phyloP scores from a whole-genome alignment of 2,888 invertebrate genomes.

The Osmoderma eremita region DNA sequence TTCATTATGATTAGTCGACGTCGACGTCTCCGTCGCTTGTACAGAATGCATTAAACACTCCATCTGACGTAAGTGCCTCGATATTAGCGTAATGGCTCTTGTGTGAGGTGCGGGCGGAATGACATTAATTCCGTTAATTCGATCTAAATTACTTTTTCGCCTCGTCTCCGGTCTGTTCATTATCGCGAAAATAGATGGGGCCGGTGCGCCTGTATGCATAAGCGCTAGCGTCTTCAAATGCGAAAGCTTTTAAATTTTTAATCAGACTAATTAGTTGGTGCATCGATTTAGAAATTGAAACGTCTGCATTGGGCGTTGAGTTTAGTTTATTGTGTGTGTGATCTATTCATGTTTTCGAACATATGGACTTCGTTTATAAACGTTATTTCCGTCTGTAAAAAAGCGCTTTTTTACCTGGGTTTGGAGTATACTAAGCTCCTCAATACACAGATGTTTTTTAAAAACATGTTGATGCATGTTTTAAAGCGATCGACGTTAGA shows the following conservation, averaged over 20 bases:
- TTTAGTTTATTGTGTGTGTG: too few species aligned
- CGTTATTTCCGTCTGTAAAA: too few species aligned
- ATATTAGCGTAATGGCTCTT: constrained; percentile 31
- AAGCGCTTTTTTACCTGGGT: too few species aligned
- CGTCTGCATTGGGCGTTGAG: background rate
- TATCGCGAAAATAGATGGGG: constrained; percentile 17
- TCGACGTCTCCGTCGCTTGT: constrained; percentile 20
- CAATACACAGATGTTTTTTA: too few species aligned
- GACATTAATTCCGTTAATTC: constrained; percentile 35
- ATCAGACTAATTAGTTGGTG: background rate
- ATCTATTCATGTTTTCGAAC: too few species aligned
- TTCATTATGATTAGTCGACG: constrained; percentile 37
- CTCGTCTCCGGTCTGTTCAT: constrained; percentile 13
- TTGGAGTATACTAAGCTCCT: too few species aligned
- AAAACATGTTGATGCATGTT: too few species aligned
- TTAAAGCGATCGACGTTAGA: too few species aligned
- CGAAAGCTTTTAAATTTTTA: constrained; percentile 3
- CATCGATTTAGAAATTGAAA: background rate
- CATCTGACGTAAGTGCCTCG: constrained; percentile 26
- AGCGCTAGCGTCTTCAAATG: constrained; percentile 6
- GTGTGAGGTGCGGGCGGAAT: constrained; percentile 19
- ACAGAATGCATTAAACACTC: constrained; percentile 34
- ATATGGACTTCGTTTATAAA: too few species aligned
- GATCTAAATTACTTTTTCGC: constrained; percentile 29
- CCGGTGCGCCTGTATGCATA: background rate